Base-by-base conservation (phyloP, 1,140 invertebrate species). In the Aphaenogaster floridana region DNA sequence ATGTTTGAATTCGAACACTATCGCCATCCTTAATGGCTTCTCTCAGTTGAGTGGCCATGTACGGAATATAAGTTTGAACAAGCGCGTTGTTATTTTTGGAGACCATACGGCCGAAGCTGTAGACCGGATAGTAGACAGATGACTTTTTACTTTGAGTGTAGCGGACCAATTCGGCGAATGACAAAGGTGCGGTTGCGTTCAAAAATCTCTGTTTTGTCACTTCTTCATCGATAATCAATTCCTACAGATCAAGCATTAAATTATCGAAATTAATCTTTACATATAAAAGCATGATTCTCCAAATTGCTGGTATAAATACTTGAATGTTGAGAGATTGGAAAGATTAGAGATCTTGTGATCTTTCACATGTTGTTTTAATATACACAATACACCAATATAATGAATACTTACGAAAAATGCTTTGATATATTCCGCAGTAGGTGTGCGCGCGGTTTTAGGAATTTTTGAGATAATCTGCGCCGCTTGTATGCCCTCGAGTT, bases 361-460 rank as follows among this genome's bases (percentile, higher is more conserved):
- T 28, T 28, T 28, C 17, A 52, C 15, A 9, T 54, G 36, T 28
- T 28, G 11, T 48, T 21, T 8, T 17, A 3, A 39, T 17, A 52
- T 28, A 28, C 28, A 28, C 9, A 48, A 50, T 0, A 13, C 5
- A 57, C 8, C 13, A 59, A 63, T 15, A 63, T 68, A 68, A 83
- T 28, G 34, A 91, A 95, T 96, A 95, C 95, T 95, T 92, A 96
- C 95, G 48, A 95, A 96, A 93, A 97, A 97, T 7, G 96, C 91
- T 36, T 94, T 93, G 93, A 97, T 95, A 66, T 97, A 96, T 91
- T 97, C 96, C 57, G 95, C 92, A 1, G 97, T 97, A 21, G 97
- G 97, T 59, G 96, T 95, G 7, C 96, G 96, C 28, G 96, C 95
- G 59, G 95, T 93, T 57, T 94, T 94, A 2, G 96, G 93, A 21